phyloP scores from a whole-genome alignment of 2,888 invertebrate genomes.

The Odiellus spinosus region DNA sequence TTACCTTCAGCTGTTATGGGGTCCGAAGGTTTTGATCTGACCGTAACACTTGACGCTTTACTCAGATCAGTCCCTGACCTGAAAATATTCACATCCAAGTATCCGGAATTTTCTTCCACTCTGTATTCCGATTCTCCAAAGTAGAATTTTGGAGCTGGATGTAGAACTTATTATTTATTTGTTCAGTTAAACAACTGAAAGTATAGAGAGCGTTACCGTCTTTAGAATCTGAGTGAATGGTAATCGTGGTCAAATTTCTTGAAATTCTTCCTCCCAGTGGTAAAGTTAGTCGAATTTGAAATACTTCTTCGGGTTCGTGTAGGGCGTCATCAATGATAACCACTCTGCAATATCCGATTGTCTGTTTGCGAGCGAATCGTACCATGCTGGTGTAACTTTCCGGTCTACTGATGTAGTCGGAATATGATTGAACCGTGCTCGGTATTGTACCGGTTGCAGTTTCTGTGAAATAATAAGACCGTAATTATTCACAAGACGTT shows the following conservation, averaged over 20 bases:
- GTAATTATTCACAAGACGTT: no score
- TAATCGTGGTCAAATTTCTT: constrained; percentile 21
- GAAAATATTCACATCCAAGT: constrained; percentile 26
- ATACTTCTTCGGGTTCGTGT: constrained; percentile 27
- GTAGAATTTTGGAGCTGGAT: constrained; percentile 14
- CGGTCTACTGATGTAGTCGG: constrained; percentile 28
- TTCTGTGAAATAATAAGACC: constrained; percentile 23
- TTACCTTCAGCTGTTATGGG: constrained; percentile 26
- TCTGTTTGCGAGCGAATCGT: constrained; percentile 25
- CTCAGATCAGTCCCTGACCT: constrained; percentile 29
- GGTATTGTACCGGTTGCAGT: constrained; percentile 27
- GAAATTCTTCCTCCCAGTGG: constrained; percentile 26
- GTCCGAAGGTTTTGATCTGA: constrained; percentile 23
- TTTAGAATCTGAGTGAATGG: constrained; percentile 25
- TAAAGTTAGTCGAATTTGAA: constrained; percentile 24
- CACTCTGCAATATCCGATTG: constrained; percentile 25
- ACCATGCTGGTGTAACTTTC: constrained; percentile 25
- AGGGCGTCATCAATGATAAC: constrained; percentile 30
- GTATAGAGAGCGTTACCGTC: constrained; percentile 27
- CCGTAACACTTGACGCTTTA: constrained; percentile 26
- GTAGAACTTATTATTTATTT: no score
- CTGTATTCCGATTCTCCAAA: constrained; percentile 25
- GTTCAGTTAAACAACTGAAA: not conserved
- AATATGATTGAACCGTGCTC: constrained; percentile 25
- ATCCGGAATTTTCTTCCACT: constrained; percentile 29